phyloP scores from a whole-genome alignment of 2,797 vertebrate genomes.

The Acanthopagrus latus region DNA sequence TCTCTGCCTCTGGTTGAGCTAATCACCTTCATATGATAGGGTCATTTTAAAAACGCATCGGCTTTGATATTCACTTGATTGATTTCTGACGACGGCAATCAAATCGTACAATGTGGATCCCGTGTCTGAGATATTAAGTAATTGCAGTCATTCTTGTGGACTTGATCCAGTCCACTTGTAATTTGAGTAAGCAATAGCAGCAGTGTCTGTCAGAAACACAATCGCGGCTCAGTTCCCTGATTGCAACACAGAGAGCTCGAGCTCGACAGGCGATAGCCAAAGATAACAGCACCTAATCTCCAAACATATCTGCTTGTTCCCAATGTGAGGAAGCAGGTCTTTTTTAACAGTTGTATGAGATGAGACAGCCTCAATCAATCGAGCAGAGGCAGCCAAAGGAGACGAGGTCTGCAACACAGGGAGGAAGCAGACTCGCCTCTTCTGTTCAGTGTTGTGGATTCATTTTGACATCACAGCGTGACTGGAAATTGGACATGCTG shows the following conservation, averaged over 20 bases:
- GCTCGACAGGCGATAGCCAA: slow-evolving; percentile 62
- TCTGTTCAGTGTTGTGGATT: slow-evolving; percentile 55
- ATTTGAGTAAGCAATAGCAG: slow-evolving; percentile 46
- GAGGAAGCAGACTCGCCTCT: slow-evolving; percentile 62
- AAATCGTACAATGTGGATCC: slow-evolving; percentile 36
- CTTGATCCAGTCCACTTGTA: slow-evolving; percentile 46
- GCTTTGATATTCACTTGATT: slow-evolving; percentile 47
- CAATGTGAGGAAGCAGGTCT: slow-evolving; percentile 64
- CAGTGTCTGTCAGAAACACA: slow-evolving; percentile 62
- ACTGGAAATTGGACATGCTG: slow-evolving; percentile 74
- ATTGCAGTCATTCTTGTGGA: slow-evolving; percentile 40
- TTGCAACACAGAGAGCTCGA: slow-evolving; percentile 55
- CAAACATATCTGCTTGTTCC: slow-evolving; percentile 75
- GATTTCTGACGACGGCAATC: slow-evolving; percentile 50
- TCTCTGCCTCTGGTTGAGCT: slow-evolving; percentile 15
- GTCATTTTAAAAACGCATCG: slow-evolving; percentile 20
- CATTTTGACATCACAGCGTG: slow-evolving; percentile 70
- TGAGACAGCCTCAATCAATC: slow-evolving; percentile 79
- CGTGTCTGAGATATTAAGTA: slow-evolving; percentile 39
- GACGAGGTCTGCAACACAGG: slow-evolving; percentile 47
- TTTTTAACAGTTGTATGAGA: slow-evolving; percentile 72
- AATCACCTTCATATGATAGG: slow-evolving; percentile 42
- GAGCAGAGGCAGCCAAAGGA: slow-evolving; percentile 61
- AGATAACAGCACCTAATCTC: slow-evolving; percentile 80
- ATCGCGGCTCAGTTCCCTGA: slow-evolving; percentile 64